Percentiles rank a stretch among this genome's conserved stretches.
Conservation (phyloP, 2,113 vertebrate species). For the Albula goreensis region DNA sequence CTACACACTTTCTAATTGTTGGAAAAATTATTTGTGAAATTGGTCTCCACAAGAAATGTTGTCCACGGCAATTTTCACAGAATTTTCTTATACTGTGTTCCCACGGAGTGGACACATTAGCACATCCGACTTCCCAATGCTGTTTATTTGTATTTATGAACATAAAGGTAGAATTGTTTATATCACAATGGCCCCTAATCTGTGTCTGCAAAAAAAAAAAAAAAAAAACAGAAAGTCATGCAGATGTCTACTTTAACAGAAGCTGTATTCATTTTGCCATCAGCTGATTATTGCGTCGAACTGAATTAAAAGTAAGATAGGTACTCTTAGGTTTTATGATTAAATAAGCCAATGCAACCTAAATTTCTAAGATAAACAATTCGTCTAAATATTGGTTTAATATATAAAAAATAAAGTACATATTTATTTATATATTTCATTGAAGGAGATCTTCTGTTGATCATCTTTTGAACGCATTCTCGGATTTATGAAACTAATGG, state of each 20-base stretch:
- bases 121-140: slow-evolving; percentile 47
- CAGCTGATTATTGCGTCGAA: slow-evolving; percentile 12
- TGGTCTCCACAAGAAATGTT: slow-evolving; percentile 83
- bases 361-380: neutral
- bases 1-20: slow-evolving; percentile 91
- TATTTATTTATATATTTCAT: slow-evolving; percentile 2
- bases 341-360: neutral
- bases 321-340: neutral
- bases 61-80: slow-evolving; percentile 73
- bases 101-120: slow-evolving; percentile 66
- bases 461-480: neutral
- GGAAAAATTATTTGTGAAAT: slow-evolving; percentile 95
- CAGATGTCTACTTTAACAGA: neutral
- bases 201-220: slow-evolving; percentile 37
- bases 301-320: slow-evolving; percentile 9
- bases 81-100: slow-evolving; percentile 65
- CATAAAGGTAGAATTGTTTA: neutral
- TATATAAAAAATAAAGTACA: neutral
- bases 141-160: slow-evolving; percentile 31
- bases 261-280: neutral
- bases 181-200: slow-evolving; percentile 58
- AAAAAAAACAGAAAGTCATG: neutral
- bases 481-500: no score
- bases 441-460: neutral
- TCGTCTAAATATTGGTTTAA: no score